Percentiles rank a stretch among this genome's conserved stretches.
phyloP scores from a whole-genome alignment of 1,140 invertebrate species.

The Leptinotarsa lineolata region DNA sequence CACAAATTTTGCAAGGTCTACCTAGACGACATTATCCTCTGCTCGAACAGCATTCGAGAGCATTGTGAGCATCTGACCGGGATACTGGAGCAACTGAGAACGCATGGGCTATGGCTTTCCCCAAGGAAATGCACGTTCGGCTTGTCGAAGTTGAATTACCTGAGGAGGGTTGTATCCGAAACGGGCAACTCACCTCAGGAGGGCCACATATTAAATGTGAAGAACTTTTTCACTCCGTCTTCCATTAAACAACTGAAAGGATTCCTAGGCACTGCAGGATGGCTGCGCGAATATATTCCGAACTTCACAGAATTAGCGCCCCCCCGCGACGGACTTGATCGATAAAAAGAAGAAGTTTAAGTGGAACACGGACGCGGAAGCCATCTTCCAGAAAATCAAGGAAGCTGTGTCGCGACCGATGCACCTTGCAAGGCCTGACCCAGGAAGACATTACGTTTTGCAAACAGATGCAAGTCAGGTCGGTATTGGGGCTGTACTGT shows the following conservation, averaged over 20 bases:
- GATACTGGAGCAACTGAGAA: conserved; percentile 22
- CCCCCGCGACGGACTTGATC: not conserved
- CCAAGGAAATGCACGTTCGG: conserved; percentile 23
- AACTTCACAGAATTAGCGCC: not conserved
- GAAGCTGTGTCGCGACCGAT: conserved; percentile 35
- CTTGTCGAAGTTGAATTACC: conserved; percentile 7
- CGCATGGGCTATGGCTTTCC: not conserved
- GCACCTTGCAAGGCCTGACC: conserved; percentile 38
- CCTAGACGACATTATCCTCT: conserved; percentile 27
- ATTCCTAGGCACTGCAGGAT: conserved; percentile 37
- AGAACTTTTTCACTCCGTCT: not conserved
- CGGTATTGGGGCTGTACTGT: conserved; percentile 43
- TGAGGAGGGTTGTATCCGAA: conserved; percentile 10
- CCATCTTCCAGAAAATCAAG: conserved; percentile 35
- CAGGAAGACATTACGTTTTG: conserved; percentile 44
- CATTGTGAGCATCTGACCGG: conserved; percentile 11
- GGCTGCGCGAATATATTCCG: not conserved
- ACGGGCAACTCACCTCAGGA: not conserved
- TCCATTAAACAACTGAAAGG: conserved; percentile 35
- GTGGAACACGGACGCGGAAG: conserved; percentile 18
- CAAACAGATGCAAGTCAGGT: conserved; percentile 49
- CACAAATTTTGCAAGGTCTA: conserved; percentile 33
- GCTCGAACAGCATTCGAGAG: not conserved
- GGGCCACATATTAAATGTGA: not conserved
- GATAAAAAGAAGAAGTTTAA: not conserved